Base-by-base conservation (phyloP, 64 coral and sea anemone genomes). In the Pocillopora verrucosa region DNA sequence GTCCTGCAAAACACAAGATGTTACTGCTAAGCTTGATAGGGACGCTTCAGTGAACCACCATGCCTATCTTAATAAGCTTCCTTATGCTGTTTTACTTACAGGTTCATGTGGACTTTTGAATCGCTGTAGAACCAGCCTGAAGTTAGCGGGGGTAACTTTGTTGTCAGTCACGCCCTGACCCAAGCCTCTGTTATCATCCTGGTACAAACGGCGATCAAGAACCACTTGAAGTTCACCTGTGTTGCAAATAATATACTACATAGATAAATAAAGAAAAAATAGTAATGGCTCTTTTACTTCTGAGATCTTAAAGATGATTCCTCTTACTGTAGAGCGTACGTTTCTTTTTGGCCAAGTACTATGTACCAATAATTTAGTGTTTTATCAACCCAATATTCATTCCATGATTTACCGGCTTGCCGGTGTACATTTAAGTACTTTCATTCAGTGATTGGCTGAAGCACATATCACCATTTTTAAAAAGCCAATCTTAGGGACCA, bases 181-280 rank as follows among this genome's bases (percentile, higher is more conserved):
- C 10, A 99, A 38, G 19, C 96, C 96, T 85, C 96, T 72, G 88
- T 99, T 99, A 51, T 99, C 96, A 83, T 99, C 96, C 45, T 99
- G 96, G 59, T 60, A 45, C 6, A 99, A 45, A 79, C 96, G 90
- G 35, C 96, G 90, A 41, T 99, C 96, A 14, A 99, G 75, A 64
- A 99, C 91, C 60, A 99, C 80, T 74, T 99, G 93, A 45, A 99
- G 58, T n/a, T 87, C 76, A 79, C 92, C 93, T 94, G 69, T 72
- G 67, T 24, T 10, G 10, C 67, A 11, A 34, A 89, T 51, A 51
- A 51, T 51, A 51, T 51, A 51, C 41, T 51, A 51, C 30, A 30
- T 30, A 30, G 7, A 51, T 51, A 51, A 51, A 51, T 51, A 51
- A 51, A 51, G 41, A 51, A 20, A 65, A 65, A 74, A 67, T 45